These are phyloP conservation scores for Lontra canadensis DNA, from an alignment of 2,113 vertebrate species.

Conservation along the genomic window DNA sequence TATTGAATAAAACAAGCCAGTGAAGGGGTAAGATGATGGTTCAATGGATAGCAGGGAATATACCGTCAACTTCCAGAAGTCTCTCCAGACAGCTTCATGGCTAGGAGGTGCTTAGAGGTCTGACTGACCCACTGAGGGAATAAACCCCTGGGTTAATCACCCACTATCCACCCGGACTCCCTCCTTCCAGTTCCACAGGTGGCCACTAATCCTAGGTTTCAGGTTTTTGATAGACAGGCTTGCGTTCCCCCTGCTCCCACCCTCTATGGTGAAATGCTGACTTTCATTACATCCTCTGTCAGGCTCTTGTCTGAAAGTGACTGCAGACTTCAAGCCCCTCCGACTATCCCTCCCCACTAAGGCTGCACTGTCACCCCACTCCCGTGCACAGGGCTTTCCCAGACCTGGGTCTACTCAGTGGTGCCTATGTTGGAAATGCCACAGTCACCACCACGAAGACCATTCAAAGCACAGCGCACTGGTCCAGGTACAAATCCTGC, in stretches of 20 bases:
- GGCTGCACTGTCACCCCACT: background rate
- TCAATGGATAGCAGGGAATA: background rate
- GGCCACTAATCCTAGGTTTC: background rate
- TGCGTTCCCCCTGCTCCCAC: background rate
- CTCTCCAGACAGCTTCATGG: background rate
- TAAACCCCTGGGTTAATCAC: background rate
- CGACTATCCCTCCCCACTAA: background rate
- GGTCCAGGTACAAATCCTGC: background rate
- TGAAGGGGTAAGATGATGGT: background rate
- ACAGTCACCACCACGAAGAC: background rate
- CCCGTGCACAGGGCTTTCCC: background rate
- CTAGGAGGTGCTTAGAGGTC: background rate
- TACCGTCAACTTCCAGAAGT: background rate
- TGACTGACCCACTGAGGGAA: accelerated
- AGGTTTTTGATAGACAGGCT: background rate
- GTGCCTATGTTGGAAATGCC: background rate
- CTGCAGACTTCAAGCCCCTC: background rate
- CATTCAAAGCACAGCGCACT: background rate
- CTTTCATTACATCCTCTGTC: background rate
- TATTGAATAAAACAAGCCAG: background rate
- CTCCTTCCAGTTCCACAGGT: background rate
- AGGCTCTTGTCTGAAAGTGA: background rate
- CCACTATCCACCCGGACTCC: background rate
- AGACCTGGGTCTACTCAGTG: background rate
- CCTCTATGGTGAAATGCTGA: background rate